Base-by-base conservation (phyloP, 1,140 invertebrate species). In the Hyles vespertilio region DNA sequence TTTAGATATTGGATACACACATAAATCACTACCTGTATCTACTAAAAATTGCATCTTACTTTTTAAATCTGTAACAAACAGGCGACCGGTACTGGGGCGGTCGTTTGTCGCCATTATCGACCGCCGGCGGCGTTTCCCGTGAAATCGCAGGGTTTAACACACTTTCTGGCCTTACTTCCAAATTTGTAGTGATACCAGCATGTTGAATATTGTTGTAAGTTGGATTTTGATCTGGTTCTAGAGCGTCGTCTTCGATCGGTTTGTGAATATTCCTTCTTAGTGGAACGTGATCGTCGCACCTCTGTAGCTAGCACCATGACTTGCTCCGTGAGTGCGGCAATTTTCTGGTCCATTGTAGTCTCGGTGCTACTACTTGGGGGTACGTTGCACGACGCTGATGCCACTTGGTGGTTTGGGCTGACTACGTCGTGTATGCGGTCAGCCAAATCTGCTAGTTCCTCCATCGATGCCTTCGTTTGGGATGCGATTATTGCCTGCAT, bases 121-220 rank as follows among this genome's bases (percentile, higher is more conserved):
- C 9, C 52, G 45, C 51, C 58, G 32, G 3, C 12, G 1, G 1
- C 32, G 6, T 53, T 53, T 36, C 36, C 36, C 36, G 36, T 7
- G 36, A 36, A 36, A 34, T 58, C 46, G 47, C 68, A 72, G 2
- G 67, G 70, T 22, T 58, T 51, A 7, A 32, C 11, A 44, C 68
- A 65, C 22, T 61, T 57, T 3, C 36, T 52, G 4, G 68, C 64
- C 9, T 59, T 56, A 3, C 10, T 22, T 11, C 66, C 63, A 43
- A 61, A 69, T n/a, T 61, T 62, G 22, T 12, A 12, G 40, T 71
- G 65, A 33, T 63, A 67, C 61, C 61, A 63, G 11, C 65, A 63
- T 1, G 40, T 5, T 9, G 61, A 61, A 33, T 44, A 49, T 8
- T 45, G 34, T 3, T 22, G 12, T 51, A 55, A 60, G 32, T 32